phyloP scores from a whole-genome alignment of 2,113 vertebrate species.

The Calidris pygmaea region DNA sequence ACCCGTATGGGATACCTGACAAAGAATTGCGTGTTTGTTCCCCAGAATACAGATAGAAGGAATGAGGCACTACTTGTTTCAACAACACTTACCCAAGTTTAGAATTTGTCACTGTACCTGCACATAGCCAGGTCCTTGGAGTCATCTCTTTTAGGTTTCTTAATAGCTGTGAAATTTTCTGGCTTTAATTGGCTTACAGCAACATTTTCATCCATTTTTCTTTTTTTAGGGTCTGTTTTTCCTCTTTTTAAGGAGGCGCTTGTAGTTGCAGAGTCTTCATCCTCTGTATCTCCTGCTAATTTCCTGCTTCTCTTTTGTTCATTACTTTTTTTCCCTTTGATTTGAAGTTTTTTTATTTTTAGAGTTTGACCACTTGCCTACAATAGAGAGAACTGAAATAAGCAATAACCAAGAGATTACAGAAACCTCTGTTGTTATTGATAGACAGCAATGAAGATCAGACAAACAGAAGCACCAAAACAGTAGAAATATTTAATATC shows the following conservation, averaged over 20 bases:
- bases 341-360: slow-evolving; percentile 86
- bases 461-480: neutral
- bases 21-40: neutral
- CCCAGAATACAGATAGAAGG: neutral
- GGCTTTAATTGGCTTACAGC: slow-evolving; percentile 78
- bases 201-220: slow-evolving; percentile 86
- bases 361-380: slow-evolving; percentile 93
- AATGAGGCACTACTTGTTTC: neutral
- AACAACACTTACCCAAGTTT: neutral
- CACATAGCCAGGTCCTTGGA: slow-evolving; percentile 85
- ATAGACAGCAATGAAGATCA: neutral
- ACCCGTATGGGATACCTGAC: too few species aligned
- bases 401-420: neutral
- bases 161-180: slow-evolving; percentile 83
- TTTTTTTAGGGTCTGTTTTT: slow-evolving; percentile 86
- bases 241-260: slow-evolving; percentile 88
- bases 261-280: slow-evolving; percentile 83
- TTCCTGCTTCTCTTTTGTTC: slow-evolving; percentile 90
- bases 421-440: neutral
- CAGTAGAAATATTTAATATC: neutral
- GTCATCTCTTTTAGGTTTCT: slow-evolving; percentile 93
- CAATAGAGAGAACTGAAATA: slow-evolving; percentile 46
- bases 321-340: slow-evolving; percentile 84
- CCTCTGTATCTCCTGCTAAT: slow-evolving; percentile 81
- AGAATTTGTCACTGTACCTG: slow-evolving; percentile 74